Evolutionary conservation across 2,797 vertebrate genomes (phyloP).

Genomic region (Oreonectes daqikongensis): DNA sequence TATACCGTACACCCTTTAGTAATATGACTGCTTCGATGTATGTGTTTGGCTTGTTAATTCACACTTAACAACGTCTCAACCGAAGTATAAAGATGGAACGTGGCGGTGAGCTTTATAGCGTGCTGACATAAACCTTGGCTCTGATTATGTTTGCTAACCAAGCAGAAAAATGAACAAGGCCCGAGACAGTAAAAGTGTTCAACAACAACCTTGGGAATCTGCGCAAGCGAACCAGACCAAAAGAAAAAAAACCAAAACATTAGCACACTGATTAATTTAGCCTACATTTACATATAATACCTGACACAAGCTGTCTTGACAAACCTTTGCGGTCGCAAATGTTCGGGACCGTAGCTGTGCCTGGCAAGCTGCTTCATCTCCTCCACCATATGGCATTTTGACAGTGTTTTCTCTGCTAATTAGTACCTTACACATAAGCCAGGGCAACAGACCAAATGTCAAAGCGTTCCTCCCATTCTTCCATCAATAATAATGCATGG

Average conservation of each 20-base stretch:
- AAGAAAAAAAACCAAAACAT: slow-evolving; percentile 38
- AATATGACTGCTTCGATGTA: background rate
- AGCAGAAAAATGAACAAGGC: slow-evolving; percentile 29
- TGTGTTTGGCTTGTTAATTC: slow-evolving; percentile 13
- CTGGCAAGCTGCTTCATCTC: slow-evolving; percentile 79
- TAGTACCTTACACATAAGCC: slow-evolving; percentile 82
- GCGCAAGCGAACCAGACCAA: slow-evolving; percentile 1
- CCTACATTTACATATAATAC: slow-evolving; percentile 77
- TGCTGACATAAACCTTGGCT: background rate
- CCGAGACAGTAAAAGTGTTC: slow-evolving; percentile 18
- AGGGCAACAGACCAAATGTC: slow-evolving; percentile 78
- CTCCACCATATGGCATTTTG: slow-evolving; percentile 80
- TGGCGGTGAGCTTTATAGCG: background rate
- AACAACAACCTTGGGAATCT: slow-evolving; percentile 48
- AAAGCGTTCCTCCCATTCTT: slow-evolving; percentile 63
- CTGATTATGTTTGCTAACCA: slow-evolving; percentile 31
- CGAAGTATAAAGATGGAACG: background rate
- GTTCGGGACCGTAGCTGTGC: slow-evolving; percentile 71
- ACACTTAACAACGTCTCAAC: background rate
- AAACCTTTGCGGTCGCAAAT: slow-evolving; percentile 71
- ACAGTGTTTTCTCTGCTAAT: slow-evolving; percentile 83
- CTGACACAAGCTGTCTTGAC: slow-evolving; percentile 72
- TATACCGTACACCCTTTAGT: background rate
- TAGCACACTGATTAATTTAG: slow-evolving; percentile 71
- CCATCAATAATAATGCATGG: slow-evolving; percentile 63